These are phyloP conservation scores for Sinosuthora webbiana DNA, from an alignment of 2,113 vertebrate genomes.

Conservation along the genomic window DNA sequence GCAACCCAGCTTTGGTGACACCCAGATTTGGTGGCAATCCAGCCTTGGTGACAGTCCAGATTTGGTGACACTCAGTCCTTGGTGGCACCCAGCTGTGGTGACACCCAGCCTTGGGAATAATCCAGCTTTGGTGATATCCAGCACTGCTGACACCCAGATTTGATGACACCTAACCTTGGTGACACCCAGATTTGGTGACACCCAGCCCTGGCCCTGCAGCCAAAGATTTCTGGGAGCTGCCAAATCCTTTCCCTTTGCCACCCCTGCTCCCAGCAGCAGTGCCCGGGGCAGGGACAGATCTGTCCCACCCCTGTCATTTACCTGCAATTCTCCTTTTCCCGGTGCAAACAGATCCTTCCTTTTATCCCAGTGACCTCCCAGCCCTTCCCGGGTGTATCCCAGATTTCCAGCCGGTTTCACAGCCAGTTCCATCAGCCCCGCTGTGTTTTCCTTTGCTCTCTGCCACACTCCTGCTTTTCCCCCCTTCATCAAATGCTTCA, in stretches of 20 bases:
- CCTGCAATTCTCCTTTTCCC: background rate
- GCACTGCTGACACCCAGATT: accelerated
- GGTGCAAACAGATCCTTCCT: background rate
- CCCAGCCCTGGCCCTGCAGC: background rate
- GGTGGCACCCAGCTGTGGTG: background rate
- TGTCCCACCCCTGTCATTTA: background rate
- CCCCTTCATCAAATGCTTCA: background rate
- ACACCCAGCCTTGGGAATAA: accelerated
- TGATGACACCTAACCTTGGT: background rate
- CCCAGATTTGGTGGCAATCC: background rate
- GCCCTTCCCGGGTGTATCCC: background rate
- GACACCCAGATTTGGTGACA: background rate
- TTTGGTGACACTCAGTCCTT: too few species aligned
- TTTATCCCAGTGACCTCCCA: background rate
- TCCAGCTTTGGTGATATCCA: accelerated
- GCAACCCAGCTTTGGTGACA: background rate
- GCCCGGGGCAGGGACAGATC: background rate
- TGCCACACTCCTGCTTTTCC: accelerated
- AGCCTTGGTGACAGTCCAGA: too few species aligned
- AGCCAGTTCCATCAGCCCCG: background rate
- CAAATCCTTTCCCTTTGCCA: background rate
- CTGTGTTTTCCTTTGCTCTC: background rate
- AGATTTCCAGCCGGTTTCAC: background rate
- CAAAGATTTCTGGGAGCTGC: background rate
- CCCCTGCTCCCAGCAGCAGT: background rate